Evolutionary conservation across 2,888 invertebrate genomes (phyloP).

Genomic region (Netelia inedita): DNA sequence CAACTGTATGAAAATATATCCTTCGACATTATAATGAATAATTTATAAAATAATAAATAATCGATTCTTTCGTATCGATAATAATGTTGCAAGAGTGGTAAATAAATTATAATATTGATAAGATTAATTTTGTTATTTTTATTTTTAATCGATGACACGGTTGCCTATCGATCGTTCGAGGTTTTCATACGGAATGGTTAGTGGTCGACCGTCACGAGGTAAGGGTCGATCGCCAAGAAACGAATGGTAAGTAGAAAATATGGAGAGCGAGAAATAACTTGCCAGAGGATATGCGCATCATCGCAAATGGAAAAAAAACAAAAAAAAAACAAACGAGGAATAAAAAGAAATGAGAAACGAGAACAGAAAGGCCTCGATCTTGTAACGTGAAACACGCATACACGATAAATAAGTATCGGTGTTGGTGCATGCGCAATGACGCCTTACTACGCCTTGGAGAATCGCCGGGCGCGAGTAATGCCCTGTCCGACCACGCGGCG

Average conservation of each 20-base stretch:
- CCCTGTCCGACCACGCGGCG: constrained; percentile 48
- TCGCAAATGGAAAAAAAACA: constrained; percentile 1
- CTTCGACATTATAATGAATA: too few relatives aligned
- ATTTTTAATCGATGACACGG: too few relatives aligned
- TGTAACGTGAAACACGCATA: background rate
- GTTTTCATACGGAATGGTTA: too few relatives aligned
- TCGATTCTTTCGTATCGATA: too few relatives aligned
- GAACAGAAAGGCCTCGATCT: constrained; percentile 1
- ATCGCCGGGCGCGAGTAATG: constrained; percentile 52
- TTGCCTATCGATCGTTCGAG: too few relatives aligned
- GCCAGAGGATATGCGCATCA: constrained; percentile 24
- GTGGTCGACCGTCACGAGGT: too few relatives aligned
- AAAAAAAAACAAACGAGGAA: background rate
- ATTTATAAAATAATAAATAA: too few relatives aligned
- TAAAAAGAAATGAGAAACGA: constrained; percentile 6
- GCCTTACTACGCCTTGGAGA: constrained; percentile 64
- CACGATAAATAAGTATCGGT: constrained; percentile 1
- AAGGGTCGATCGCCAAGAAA: background rate
- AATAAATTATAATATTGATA: too few relatives aligned
- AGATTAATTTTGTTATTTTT: too few relatives aligned
- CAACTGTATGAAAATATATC: too few relatives aligned
- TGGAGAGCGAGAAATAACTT: constrained; percentile 19
- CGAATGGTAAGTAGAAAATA: constrained; percentile 3
- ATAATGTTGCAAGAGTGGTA: too few relatives aligned
- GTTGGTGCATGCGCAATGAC: constrained; percentile 23